Evolutionary conservation across 2,888 invertebrate species (phyloP), one percentile per base, ranked within the genome.

Genomic region (Ganaspis brasiliensis): DNA sequence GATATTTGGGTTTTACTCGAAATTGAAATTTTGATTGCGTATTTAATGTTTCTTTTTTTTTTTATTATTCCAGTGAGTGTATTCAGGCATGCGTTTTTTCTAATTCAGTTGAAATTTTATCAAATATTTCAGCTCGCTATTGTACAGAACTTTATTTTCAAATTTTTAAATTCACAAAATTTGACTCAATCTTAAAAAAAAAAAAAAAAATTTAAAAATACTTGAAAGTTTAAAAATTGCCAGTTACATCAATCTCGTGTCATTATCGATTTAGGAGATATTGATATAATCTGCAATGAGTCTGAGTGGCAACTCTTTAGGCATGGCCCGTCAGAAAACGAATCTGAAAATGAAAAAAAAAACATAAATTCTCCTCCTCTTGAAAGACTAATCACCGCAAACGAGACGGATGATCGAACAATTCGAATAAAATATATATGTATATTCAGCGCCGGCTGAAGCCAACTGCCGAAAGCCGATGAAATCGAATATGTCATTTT

Each of bases 401-500:
- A 75, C 70, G 75, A 75, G 73, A 75, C 26, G 73, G 45, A 14
- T 67, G 45, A 24, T 40, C 45, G 70, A 61, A 61, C 71, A 73
- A 52, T 61, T 52, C 72, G 14, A 73, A 78, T 78, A 73, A 73
- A 70, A 40, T 40, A 40, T 40, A 40, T 8, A 35, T 35, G 5
- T 72, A 74, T 71, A 74, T 49, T 61, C 35, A 61, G 26, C 1
- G 21, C 10, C 9, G 10, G 73, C 74, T 73, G 73, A 75, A 72
- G 59, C 12, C 19, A 19, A 19, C 57, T 55, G 63, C 55, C 71
- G 74, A 73, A 75, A 79, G 76, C 77, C 72, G 75, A 75, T 77
- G 79, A 79, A 81, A 81, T 81, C 74, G 79, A 77, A 81, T 80
- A 80, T 81, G 79, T 79, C 77, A 77, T 77, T 81, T 77, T 72